Conservation (phyloP, 2,113 vertebrate species). For the Kobus ellipsiprymnus region DNA sequence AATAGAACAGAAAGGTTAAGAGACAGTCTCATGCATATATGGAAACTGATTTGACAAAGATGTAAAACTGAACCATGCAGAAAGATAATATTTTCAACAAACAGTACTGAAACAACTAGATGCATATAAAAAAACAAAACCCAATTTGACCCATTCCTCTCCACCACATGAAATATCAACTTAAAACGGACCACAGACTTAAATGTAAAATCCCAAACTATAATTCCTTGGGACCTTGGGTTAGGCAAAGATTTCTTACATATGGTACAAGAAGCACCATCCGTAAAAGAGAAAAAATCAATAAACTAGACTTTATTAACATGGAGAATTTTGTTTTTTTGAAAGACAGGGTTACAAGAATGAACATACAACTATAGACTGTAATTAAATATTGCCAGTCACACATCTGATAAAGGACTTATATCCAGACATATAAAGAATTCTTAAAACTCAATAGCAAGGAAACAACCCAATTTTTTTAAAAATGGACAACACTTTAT, state of each 20-base stretch:
- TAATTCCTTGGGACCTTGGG: neutral
- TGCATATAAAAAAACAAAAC: neutral
- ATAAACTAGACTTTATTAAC: neutral
- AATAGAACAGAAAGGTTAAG: neutral
- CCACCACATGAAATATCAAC: neutral
- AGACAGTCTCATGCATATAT: neutral
- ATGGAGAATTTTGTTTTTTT: neutral
- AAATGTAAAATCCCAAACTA: slow-evolving; percentile 1
- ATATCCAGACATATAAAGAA: neutral
- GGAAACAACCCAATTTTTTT: neutral
- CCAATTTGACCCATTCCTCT: neutral
- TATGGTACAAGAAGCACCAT: neutral
- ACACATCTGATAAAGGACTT: neutral
- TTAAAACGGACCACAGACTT: neutral
- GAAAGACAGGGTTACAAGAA: neutral
- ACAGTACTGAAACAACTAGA: neutral
- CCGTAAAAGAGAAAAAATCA: neutral
- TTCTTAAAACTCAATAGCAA: neutral
- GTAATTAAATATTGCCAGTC: neutral
- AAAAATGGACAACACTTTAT: neutral
- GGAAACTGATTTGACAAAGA: neutral
- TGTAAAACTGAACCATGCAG: neutral
- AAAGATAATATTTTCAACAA: neutral
- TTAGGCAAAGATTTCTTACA: neutral
- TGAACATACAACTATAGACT: neutral